These are phyloP conservation scores for Zosterops lateralis DNA, from an alignment of 2,113 vertebrate species.

Conservation along the genomic window DNA sequence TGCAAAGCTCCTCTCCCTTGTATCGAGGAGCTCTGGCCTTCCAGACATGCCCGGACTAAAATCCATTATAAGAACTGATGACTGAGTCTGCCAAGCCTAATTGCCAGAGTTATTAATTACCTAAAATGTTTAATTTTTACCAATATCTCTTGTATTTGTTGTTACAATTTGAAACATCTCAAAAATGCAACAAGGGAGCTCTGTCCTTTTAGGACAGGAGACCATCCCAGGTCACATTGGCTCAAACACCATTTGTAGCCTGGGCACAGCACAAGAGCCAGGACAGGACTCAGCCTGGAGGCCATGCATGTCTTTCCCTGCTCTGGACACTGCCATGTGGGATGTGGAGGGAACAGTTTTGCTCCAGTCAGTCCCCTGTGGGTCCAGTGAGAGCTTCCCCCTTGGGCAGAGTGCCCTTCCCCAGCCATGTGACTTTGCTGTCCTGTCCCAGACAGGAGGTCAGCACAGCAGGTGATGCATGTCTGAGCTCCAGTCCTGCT, in stretches of 20 bases:
- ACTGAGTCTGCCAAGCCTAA: not conserved
- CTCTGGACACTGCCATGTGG: accelerated
- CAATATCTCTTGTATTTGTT: not conserved
- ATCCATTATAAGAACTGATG: not conserved
- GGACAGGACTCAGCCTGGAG: not conserved
- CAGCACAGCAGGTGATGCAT: not conserved
- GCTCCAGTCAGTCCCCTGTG: accelerated
- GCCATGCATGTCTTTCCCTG: accelerated
- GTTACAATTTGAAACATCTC: not conserved
- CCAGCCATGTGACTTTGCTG: not conserved
- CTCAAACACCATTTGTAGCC: not conserved
- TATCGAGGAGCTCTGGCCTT: not conserved
- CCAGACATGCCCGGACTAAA: not conserved
- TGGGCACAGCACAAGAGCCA: not conserved
- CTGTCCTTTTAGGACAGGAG: not conserved
- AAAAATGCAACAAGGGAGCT: not conserved
- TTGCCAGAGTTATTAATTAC: slow-evolving; percentile 45
- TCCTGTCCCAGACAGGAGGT: not conserved
- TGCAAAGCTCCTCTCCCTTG: not conserved
- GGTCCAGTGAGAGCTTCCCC: not conserved
- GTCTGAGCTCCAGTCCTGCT: not conserved
- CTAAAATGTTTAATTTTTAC: slow-evolving; percentile 41
- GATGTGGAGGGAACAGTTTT: not conserved
- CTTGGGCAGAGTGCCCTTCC: not conserved
- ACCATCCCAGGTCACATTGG: not conserved